These are phyloP conservation scores for Poecilia velifera DNA, from an alignment of 2,797 vertebrate genomes.

Conservation along the genomic window DNA sequence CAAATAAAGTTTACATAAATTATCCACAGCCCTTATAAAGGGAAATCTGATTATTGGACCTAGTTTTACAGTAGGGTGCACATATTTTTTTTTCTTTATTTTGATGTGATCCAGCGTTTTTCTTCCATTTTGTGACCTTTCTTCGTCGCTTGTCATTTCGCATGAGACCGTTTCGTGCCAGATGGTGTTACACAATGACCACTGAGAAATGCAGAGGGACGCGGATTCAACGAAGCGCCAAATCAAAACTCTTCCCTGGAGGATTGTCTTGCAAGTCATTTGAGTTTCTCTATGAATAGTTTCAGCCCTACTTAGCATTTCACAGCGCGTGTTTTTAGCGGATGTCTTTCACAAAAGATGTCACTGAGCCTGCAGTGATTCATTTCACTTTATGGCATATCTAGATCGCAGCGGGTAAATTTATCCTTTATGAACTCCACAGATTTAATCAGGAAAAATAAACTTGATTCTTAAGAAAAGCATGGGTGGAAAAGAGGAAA, in stretches of 20 bases:
- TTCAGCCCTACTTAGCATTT: background rate
- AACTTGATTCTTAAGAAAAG: background rate
- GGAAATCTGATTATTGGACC: background rate
- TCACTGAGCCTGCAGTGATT: background rate
- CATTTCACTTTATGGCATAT: background rate
- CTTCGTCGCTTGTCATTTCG: background rate
- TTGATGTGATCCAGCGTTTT: background rate
- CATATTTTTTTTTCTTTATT: background rate
- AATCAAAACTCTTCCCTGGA: background rate
- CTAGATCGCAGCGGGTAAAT: background rate
- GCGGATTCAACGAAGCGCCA: background rate
- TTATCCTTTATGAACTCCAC: background rate
- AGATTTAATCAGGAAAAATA: background rate
- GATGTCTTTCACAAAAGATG: background rate
- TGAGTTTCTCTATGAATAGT: background rate
- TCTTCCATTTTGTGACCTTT: background rate
- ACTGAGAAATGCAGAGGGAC: background rate
- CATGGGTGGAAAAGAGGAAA: background rate
- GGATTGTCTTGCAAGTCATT: background rate
- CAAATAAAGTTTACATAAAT: background rate
- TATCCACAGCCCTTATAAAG: background rate
- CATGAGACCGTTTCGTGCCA: background rate
- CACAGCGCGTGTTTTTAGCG: background rate
- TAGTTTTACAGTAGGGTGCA: background rate
- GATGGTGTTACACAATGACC: constrained; percentile 5